Percentiles rank a stretch among this genome's conserved stretches.
These are phyloP conservation scores for Heterodera schachtii DNA, from an alignment of 1,140 invertebrate species.

Conservation along the genomic window DNA sequence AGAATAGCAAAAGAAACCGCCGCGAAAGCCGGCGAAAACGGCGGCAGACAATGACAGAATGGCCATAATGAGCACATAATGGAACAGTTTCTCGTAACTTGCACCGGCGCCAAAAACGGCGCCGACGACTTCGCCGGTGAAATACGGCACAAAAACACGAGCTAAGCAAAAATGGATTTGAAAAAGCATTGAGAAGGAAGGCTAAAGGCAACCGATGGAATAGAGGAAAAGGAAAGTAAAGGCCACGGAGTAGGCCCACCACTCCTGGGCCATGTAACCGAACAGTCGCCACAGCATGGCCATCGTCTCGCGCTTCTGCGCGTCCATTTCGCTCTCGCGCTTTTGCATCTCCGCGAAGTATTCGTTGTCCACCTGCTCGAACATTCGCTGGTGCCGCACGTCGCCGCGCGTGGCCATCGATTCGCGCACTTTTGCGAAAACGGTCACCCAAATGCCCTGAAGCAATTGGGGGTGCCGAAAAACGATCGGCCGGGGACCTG, in stretches of 20 bases:
- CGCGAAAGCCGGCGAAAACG: conserved; percentile 62
- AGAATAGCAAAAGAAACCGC: conserved; percentile 57
- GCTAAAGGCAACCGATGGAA: conserved; percentile 47
- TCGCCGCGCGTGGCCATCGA: conserved; percentile 7
- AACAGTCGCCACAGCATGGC: conserved; percentile 51
- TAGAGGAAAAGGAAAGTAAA: conserved; percentile 62
- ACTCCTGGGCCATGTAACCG: conserved; percentile 53
- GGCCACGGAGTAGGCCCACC: conserved; percentile 51
- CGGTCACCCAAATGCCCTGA: conserved; percentile 58
- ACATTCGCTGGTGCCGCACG: conserved; percentile 20
- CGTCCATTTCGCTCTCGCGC: conserved; percentile 46
- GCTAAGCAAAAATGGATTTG: conserved; percentile 41
- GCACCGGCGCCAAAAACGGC: conserved; percentile 57
- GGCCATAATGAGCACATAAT: conserved; percentile 59
- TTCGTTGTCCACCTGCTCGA: conserved; percentile 37
- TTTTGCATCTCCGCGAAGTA: conserved; percentile 48
- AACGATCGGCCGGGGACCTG: conserved; percentile 35
- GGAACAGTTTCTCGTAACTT: conserved; percentile 53
- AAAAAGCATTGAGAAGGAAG: neutral
- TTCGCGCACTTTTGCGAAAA: conserved; percentile 59
- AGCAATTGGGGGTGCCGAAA: neutral
- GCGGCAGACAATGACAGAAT: conserved; percentile 53
- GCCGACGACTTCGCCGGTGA: conserved; percentile 64
- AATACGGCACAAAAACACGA: conserved; percentile 62
- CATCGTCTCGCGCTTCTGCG: conserved; percentile 53